Base-by-base conservation (phyloP, 2,888 invertebrate genomes). In the Scaptomyza caliginosa region DNA sequence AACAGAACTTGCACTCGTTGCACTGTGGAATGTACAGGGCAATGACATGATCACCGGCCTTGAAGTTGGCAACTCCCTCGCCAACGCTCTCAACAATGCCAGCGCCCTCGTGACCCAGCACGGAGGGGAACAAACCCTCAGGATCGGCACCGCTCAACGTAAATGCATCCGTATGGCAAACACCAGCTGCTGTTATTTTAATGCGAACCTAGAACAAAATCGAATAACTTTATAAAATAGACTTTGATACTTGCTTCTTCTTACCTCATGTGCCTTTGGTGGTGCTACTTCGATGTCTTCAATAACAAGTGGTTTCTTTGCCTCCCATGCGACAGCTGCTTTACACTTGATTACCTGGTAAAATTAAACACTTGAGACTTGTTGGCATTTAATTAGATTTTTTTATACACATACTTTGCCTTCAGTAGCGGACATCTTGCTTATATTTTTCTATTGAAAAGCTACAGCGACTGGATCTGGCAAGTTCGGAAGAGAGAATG, bases 31-130 rank as follows among this genome's bases (percentile, higher is more conserved):
- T 95, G 89, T 99, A 99, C 23, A 98, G 92, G 0, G 99, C 99
- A 69, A 99, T 94, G n/a, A 99, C 99, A 92, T 98, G 97, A 91
- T 99, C 99, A 90, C 98, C 98, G 32, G 95, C 93, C 87, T 96
- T 93, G 34, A 98, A 96, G 48, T 94, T 93, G 0, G 96, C 96
- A 0, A 99, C 99, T 16, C 96, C 97, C 87, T 96, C 95, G 0
- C 99, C 99, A 46, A 99, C 94, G 91, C 98, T 98, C 91, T 99
- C 99, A n/a, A 99, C 98, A 81, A 99, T 94, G 32, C 99, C 99
- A 56, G 95, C 96, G 30, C 99, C 99, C 92, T 99, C 99, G 88
- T 99, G 99, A 0, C 99, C 99, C 45, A 99, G 93, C 74, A 99
- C 92, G 3, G 96, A 96, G 0, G 99, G 99, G 86, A 98, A 98